Base-by-base conservation (phyloP, 2,888 invertebrate genomes). In the Monopis laevigella region DNA sequence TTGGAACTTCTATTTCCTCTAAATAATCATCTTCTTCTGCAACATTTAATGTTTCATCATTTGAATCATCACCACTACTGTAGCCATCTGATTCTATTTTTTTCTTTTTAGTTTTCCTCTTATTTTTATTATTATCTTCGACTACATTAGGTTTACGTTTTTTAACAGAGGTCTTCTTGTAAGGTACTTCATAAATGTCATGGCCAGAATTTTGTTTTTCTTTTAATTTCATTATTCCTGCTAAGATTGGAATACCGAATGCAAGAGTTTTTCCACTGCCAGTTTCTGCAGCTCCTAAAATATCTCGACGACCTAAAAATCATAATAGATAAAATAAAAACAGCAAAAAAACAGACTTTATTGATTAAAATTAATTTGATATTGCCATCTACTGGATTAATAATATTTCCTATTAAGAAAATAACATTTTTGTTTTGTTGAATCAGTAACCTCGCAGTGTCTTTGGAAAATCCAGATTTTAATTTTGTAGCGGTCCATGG, bases 221-320 rank as follows among this genome's bases (percentile, higher is more conserved):
- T 56, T 88, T 87, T 1, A 88, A 58, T 54, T 88, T 85, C 51
- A 97, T 71, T 47, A 98, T 96, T 11, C 93, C 93, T 41, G 88
- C 82, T 43, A 99, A 71, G 29, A 99, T 89, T 7, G 99, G 99
- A 44, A 99, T 90, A 1, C 94, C 97, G 78, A 98, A 99, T 0
- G 98, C 98, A 40, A 99, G 74, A 0, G 99, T 99, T 82, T 99
- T 99, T 0, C 99, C 99, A 69, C 97, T 98, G 0, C 99, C 99
- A 0, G 99, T 99, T 82, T 98, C 97, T 2, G 98, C 98, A 42
- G 98, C 98, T n/a, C 98, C 99, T 1, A 99, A 71, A 50, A 99
- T 92, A 67, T 99, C 98, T 69, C 91, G 85, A 36, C 88, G 84
- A 28, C 88, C 85, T 85, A 53, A 11, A 61, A 61, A 49, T 28